Percentiles rank a stretch among this genome's conserved stretches.
Evolutionary conservation across 2,888 invertebrate species (phyloP).

Genomic region (Lucinisca nassula): DNA sequence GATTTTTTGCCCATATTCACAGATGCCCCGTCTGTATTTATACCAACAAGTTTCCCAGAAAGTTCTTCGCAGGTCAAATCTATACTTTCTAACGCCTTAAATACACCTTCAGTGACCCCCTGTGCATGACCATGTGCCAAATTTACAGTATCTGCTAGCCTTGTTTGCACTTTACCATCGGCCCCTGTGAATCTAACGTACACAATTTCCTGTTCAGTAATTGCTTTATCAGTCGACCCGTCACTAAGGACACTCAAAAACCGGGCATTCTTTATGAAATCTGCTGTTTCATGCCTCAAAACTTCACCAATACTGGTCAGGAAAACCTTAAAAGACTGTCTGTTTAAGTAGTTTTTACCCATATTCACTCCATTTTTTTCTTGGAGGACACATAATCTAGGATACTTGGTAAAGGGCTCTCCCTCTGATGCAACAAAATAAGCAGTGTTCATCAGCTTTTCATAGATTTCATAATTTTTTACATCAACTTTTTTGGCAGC

Average conservation of each 20-base stretch:
- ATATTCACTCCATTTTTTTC: constrained; percentile 27
- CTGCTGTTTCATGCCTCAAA: background rate
- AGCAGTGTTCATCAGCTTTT: constrained; percentile 38
- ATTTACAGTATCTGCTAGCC: background rate
- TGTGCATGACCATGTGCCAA: background rate
- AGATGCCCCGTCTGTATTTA: constrained; percentile 39
- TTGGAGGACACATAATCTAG: constrained; percentile 21
- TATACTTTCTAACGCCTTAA: constrained; percentile 11
- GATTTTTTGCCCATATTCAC: constrained; percentile 32
- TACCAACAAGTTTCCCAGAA: constrained; percentile 18
- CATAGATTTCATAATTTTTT: constrained; percentile 20
- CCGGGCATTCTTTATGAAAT: background rate
- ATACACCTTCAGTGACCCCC: constrained; percentile 1
- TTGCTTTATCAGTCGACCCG: constrained; percentile 10
- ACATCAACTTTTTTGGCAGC: constrained; percentile 5
- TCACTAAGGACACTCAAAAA: constrained; percentile 20
- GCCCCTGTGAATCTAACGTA: background rate
- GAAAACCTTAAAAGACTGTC: constrained; percentile 11
- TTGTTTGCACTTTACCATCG: background rate
- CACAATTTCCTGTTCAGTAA: constrained; percentile 36
- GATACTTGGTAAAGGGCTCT: constrained; percentile 23
- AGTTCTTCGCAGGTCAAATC: background rate
- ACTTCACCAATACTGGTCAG: background rate
- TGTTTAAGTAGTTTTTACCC: constrained; percentile 24
- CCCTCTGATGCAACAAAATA: constrained; percentile 32